These are phyloP conservation scores for Holcopasites calliopsidis DNA, from an alignment of 1,140 invertebrate species.

Conservation along the genomic window DNA sequence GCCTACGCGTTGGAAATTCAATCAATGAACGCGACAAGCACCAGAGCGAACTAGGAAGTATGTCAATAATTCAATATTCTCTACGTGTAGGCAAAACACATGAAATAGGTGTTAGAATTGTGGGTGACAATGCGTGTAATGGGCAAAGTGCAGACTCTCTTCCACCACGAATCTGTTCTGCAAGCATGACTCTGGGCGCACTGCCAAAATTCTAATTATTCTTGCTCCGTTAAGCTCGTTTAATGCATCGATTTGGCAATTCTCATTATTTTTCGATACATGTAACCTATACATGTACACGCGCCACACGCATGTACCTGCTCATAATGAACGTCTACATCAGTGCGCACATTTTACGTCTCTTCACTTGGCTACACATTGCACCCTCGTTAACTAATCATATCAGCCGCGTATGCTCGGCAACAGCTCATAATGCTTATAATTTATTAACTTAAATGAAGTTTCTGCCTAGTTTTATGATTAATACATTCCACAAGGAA, in stretches of 20 bases:
- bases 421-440: too few relatives aligned
- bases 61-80: constrained; percentile 43
- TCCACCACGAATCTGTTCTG: constrained; percentile 66
- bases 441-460: too few relatives aligned
- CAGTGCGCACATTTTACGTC: too few relatives aligned
- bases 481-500: too few relatives aligned
- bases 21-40: not conserved
- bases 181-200: constrained; percentile 66
- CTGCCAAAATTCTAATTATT: constrained; percentile 77
- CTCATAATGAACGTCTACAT: too few relatives aligned
- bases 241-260: constrained; percentile 75
- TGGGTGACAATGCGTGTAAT: constrained; percentile 62
- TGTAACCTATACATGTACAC: not conserved
- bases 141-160: constrained; percentile 46
- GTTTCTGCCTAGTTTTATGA: too few relatives aligned
- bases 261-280: constrained; percentile 50
- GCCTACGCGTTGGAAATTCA: not conserved
- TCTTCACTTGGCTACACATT: too few relatives aligned
- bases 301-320: not conserved
- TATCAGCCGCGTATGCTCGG: too few relatives aligned
- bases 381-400: too few relatives aligned
- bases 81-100: constrained; percentile 3
- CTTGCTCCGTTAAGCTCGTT: constrained; percentile 74
- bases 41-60: not conserved
- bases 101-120: constrained; percentile 31